These are phyloP conservation scores for Hipparchia sbordonii DNA, from an alignment of 2,888 invertebrate species.

Conservation along the genomic window DNA sequence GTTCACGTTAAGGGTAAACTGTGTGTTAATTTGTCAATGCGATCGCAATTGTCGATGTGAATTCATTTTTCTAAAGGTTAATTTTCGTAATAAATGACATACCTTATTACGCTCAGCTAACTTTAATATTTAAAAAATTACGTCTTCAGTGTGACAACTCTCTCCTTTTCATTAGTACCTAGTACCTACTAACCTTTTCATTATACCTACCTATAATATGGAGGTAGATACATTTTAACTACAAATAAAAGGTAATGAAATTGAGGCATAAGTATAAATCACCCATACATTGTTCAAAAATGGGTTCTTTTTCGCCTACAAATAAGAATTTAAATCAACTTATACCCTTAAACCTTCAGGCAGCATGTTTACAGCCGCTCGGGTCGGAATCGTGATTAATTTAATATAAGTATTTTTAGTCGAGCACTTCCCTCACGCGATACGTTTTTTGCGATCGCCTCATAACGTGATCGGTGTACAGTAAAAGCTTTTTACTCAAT, in stretches of 20 bases:
- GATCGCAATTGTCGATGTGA: too few species aligned
- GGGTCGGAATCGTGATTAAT: constrained; percentile 70
- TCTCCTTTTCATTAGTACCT: too few species aligned
- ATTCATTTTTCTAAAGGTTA: too few species aligned
- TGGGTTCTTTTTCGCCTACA: neutral
- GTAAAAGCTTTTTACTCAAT: constrained; percentile 47
- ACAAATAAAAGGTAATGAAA: constrained; percentile 16
- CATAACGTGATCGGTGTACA: constrained; percentile 48
- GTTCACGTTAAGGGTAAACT: too few species aligned
- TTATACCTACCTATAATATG: too few species aligned
- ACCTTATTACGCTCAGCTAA: too few species aligned
- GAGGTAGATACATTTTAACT: neutral
- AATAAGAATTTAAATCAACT: constrained; percentile 26
- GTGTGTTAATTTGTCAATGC: too few species aligned
- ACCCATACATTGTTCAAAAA: constrained; percentile 11
- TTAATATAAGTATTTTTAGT: constrained; percentile 69
- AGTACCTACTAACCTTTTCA: too few species aligned
- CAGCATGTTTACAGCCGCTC: constrained; percentile 50
- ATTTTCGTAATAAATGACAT: too few species aligned
- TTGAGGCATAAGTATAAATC: constrained; percentile 12
- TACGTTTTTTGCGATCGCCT: constrained; percentile 59
- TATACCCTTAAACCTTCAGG: constrained; percentile 50
- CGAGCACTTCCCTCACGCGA: constrained; percentile 66
- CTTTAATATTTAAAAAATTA: too few species aligned
- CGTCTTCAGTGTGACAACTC: too few species aligned